Base-by-base conservation (phyloP, 1,140 invertebrate species). In the Hermetia illucens region DNA sequence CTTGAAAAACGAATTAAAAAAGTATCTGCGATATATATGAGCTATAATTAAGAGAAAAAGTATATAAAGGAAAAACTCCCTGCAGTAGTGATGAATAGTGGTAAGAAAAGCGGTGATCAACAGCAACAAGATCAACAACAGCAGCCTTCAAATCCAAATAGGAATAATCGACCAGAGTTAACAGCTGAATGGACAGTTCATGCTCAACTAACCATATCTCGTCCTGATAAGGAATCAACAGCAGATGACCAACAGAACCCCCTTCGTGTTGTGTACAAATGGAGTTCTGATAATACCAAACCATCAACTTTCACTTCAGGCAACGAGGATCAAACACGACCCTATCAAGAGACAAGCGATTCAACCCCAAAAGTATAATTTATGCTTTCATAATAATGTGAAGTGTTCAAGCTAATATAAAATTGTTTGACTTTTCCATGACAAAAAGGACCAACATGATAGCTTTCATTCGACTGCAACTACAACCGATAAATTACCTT, bases 121-220 rank as follows among this genome's bases (percentile, higher is more conserved):
- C n/a, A n/a, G n/a, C n/a, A n/a, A n/a, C n/a, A n/a, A n/a, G n/a
- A n/a, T n/a, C n/a, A n/a, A n/a, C n/a, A n/a, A n/a, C n/a, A n/a
- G n/a, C n/a, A n/a, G n/a, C n/a, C n/a, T n/a, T n/a, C n/a, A n/a
- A n/a, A n/a, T n/a, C n/a, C n/a, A n/a, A n/a, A n/a, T n/a, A n/a
- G n/a, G n/a, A n/a, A n/a, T n/a, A n/a, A n/a, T 44, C 52, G 52
- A 2, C 56, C 58, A 32, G 54, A 61, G 31, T 32, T 61, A 30
- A 61, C 57, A 10, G 58, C 58, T 21, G 58, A 61, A 42, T 61
- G 58, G 58, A 58, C 53, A 9, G 58, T 61, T 21, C 55, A 51
- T n/a, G 58, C 58, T 3, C 55, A 61, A 24, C 39, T 61, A 32
- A 58, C 48, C 21, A 58, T 61, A 40, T 48, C 52, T 24, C 52